phyloP scores from a whole-genome alignment of 1,140 invertebrate species.

The Nebria ingens region DNA sequence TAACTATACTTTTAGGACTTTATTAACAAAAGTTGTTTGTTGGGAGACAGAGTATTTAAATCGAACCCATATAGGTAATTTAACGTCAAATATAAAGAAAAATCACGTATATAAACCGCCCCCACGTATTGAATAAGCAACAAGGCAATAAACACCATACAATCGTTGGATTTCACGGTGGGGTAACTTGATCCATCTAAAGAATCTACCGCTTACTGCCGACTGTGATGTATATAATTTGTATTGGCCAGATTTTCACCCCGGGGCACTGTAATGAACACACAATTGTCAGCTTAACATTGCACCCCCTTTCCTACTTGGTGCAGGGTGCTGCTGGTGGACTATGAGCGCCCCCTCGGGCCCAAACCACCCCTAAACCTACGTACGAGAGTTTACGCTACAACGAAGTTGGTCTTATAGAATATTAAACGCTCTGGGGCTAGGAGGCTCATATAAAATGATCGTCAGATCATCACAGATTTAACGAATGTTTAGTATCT shows the following conservation, averaged over 20 bases:
- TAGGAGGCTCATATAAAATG: too few relatives aligned
- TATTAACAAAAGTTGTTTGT: too few relatives aligned
- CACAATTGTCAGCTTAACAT: slow-evolving; percentile 35
- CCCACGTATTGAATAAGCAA: background rate
- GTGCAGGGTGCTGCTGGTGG: slow-evolving; percentile 12
- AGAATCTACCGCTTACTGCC: too few relatives aligned
- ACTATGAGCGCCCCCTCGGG: slow-evolving; percentile 29
- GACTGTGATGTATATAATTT: slow-evolving; percentile 34
- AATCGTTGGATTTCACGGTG: background rate
- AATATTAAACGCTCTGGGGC: slow-evolving; percentile 32
- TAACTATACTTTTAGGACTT: too few relatives aligned
- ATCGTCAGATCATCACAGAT: too few relatives aligned
- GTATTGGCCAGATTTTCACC: slow-evolving; percentile 38
- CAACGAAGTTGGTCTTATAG: slow-evolving; percentile 24
- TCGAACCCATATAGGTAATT: too few relatives aligned
- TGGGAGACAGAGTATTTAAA: too few relatives aligned
- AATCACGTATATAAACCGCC: too few relatives aligned
- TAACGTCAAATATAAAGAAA: too few relatives aligned
- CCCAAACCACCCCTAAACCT: slow-evolving; percentile 14
- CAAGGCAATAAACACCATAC: background rate
- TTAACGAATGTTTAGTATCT: too few relatives aligned
- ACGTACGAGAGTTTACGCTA: slow-evolving; percentile 15
- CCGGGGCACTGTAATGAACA: slow-evolving; percentile 35
- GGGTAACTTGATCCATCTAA: background rate
- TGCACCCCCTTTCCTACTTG: background rate